These are phyloP conservation scores for Erethizon dorsatum DNA, from an alignment of 2,797 vertebrate genomes.

Conservation along the genomic window DNA sequence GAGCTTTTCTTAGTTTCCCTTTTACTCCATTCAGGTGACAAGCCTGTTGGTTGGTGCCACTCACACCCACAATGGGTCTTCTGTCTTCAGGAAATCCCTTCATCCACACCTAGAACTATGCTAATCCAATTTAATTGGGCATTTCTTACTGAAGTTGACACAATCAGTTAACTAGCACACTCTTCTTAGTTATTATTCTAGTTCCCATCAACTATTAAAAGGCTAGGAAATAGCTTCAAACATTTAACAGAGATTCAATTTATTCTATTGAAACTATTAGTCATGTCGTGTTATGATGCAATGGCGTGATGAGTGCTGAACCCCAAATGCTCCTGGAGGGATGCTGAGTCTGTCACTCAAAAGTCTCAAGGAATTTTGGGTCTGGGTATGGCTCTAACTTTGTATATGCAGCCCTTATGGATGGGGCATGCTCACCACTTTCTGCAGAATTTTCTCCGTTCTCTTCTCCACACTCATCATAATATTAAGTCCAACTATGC, in stretches of 20 bases:
- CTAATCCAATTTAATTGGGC: background rate
- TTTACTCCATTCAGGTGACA: background rate
- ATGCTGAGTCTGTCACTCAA: background rate
- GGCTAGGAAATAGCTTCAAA: background rate
- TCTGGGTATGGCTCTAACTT: background rate
- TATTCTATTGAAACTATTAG: constrained; percentile 19
- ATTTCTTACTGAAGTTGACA: background rate
- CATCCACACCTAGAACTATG: background rate
- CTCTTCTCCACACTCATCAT: accelerated
- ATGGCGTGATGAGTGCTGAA: background rate
- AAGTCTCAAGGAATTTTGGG: background rate
- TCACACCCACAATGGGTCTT: background rate
- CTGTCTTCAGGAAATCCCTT: background rate
- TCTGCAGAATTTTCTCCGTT: background rate
- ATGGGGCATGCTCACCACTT: background rate
- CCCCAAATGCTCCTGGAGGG: background rate
- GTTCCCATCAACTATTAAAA: background rate
- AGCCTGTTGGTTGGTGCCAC: background rate
- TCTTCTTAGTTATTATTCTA: background rate
- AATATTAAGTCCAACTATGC: background rate
- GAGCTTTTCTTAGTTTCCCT: background rate
- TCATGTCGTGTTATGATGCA: background rate
- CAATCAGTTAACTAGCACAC: background rate
- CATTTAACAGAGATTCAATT: background rate
- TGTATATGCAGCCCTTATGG: background rate